Evolutionary conservation across 2,888 invertebrate genomes (phyloP).

Genomic region (Mesorhabditis belari): DNA sequence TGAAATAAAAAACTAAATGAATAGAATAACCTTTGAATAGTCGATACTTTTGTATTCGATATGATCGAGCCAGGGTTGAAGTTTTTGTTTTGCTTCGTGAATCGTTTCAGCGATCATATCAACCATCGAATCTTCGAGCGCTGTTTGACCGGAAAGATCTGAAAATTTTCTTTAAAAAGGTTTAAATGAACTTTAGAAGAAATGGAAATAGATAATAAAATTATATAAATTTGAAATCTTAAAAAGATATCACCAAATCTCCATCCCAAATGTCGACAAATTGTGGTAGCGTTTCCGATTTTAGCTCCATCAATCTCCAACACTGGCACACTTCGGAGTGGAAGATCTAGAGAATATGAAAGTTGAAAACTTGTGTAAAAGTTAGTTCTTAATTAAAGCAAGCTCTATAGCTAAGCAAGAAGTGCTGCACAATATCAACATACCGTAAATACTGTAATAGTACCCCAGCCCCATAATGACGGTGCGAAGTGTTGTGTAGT

Average conservation of each 20-base stretch:
- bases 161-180: not conserved
- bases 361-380: too few relatives aligned
- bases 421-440: too few relatives aligned
- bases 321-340: slow-evolving; percentile 29
- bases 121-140: slow-evolving; percentile 28
- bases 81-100: slow-evolving; percentile 18
- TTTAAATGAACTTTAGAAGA: too few relatives aligned
- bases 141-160: slow-evolving; percentile 33
- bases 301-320: slow-evolving; percentile 29
- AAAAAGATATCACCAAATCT: too few relatives aligned
- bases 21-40: slow-evolving; percentile 21
- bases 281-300: slow-evolving; percentile 25
- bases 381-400: too few relatives aligned
- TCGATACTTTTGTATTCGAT: slow-evolving; percentile 26
- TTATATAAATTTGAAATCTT: too few relatives aligned
- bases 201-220: too few relatives aligned
- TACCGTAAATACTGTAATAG: too few relatives aligned
- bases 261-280: slow-evolving; percentile 37
- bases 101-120: slow-evolving; percentile 32
- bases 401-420: too few relatives aligned
- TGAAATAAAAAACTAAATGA: not conserved
- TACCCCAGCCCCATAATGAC: too few relatives aligned
- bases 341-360: too few relatives aligned
- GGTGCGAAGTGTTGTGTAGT: too few relatives aligned
- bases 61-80: slow-evolving; percentile 31